A percentile compares a stretch with the other conserved stretches of the same genome.
phyloP scores from a whole-genome alignment of 1,140 invertebrate species.

The Orchestia grillus region DNA sequence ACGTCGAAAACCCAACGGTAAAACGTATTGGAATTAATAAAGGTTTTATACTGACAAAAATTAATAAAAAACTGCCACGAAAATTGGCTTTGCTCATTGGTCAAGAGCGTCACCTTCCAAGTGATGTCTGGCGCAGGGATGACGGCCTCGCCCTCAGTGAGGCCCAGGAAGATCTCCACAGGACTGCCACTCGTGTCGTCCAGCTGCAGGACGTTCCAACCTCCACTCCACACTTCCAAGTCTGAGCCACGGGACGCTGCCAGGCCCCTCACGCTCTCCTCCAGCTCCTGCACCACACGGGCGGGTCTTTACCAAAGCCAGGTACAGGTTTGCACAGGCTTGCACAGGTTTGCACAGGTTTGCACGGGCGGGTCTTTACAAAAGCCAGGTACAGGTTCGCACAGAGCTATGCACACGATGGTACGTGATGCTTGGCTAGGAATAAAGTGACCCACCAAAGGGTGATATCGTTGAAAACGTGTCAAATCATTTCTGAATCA shows the following conservation, averaged over 20 bases:
- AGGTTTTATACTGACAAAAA: too few relatives aligned
- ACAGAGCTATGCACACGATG: not conserved
- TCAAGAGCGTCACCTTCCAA: constrained; percentile 67
- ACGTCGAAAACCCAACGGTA: too few relatives aligned
- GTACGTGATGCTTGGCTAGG: too few relatives aligned
- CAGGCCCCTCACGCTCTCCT: constrained; percentile 56
- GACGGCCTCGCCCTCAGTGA: constrained; percentile 11
- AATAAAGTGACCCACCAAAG: too few relatives aligned
- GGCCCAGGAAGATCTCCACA: constrained; percentile 60
- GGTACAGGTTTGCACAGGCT: not conserved
- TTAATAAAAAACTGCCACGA: too few relatives aligned
- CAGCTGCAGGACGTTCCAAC: constrained; percentile 58
- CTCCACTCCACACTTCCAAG: constrained; percentile 61
- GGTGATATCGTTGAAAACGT: too few relatives aligned
- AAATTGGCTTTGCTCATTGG: too few relatives aligned
- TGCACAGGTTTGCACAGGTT: not conserved
- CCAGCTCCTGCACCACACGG: constrained; percentile 47
- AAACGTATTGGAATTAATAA: too few relatives aligned
- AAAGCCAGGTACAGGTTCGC: not conserved
- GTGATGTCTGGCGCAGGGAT: constrained; percentile 60
- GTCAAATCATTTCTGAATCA: too few relatives aligned
- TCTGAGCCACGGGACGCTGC: constrained; percentile 41
- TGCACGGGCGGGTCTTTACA: not conserved
- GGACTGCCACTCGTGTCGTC: constrained; percentile 26
- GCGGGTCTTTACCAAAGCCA: not conserved